Evolutionary conservation across 2,888 invertebrate species (phyloP).

Genomic region (Epinotia brunnichana): DNA sequence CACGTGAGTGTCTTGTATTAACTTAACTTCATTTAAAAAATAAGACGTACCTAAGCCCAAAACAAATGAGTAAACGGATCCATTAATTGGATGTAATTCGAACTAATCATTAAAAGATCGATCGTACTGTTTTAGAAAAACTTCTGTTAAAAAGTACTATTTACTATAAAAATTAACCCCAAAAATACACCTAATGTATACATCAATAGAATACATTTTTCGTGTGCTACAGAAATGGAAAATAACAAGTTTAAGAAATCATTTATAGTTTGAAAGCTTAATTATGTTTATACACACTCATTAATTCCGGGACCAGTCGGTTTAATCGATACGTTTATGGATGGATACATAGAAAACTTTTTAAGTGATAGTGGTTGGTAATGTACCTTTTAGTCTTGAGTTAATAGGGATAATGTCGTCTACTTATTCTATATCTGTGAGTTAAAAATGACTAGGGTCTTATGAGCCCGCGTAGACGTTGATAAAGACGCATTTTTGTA

Average conservation of each 20-base stretch:
- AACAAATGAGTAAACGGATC: slow-evolving; percentile 42
- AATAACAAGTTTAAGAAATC: background rate
- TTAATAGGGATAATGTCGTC: slow-evolving; percentile 55
- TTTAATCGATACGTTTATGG: slow-evolving; percentile 68
- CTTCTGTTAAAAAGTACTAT: background rate
- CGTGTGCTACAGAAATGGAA: background rate
- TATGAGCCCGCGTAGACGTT: background rate
- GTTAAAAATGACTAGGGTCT: slow-evolving; percentile 16
- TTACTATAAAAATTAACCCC: background rate
- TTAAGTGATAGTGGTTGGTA: slow-evolving; percentile 52
- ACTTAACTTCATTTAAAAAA: slow-evolving; percentile 18
- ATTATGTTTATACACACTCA: slow-evolving; percentile 78
- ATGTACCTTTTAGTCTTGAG: slow-evolving; percentile 49
- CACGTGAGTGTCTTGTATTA: background rate
- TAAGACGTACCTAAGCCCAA: slow-evolving; percentile 32
- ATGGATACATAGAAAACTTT: slow-evolving; percentile 60
- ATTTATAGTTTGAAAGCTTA: slow-evolving; percentile 71
- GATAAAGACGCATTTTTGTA: slow-evolving; percentile 36
- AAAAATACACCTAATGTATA: slow-evolving; percentile 1
- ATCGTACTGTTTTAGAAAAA: slow-evolving; percentile 58
- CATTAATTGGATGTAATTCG: slow-evolving; percentile 75
- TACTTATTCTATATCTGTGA: slow-evolving; percentile 41
- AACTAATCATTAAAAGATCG: slow-evolving; percentile 69
- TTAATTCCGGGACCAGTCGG: slow-evolving; percentile 72
- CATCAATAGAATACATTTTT: background rate